Conservation (phyloP, 2,888 invertebrate species). For the Calameuta filiformis region DNA sequence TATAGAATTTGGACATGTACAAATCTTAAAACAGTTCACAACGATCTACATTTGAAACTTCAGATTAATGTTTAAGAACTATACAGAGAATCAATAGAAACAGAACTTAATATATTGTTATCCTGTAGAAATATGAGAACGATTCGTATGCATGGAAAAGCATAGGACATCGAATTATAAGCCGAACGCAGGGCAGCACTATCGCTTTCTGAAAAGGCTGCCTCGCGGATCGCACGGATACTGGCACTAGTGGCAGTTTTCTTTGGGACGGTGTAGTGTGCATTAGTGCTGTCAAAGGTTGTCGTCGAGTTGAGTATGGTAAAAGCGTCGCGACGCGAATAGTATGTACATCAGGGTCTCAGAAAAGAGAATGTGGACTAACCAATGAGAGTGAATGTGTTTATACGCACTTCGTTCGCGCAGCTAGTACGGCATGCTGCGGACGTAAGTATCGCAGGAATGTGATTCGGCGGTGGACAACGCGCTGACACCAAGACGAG, state of each 20-base stretch:
- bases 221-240: neutral
- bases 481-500: neutral
- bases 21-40: neutral
- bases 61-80: neutral
- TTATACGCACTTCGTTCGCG: conserved; percentile 7
- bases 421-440: conserved; percentile 22
- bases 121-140: neutral
- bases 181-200: conserved; percentile 31
- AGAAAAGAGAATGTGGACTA: neutral
- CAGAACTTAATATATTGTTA: neutral
- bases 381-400: conserved; percentile 13
- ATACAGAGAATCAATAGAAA: neutral
- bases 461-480: conserved; percentile 22
- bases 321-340: neutral
- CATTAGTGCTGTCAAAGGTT: neutral
- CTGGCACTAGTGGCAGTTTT: conserved; percentile 36
- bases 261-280: conserved; percentile 21
- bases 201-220: conserved; percentile 18
- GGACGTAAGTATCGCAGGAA: conserved; percentile 19
- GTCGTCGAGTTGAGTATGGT: neutral
- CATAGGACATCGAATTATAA: neutral
- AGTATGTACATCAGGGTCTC: neutral
- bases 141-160: neutral
- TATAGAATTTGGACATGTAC: neutral
- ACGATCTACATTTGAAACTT: neutral